A percentile compares a stretch with the other conserved stretches of the same genome.
These are phyloP conservation scores for Crypturellus tataupa DNA, from an alignment of 2,797 vertebrate species.

Conservation along the genomic window DNA sequence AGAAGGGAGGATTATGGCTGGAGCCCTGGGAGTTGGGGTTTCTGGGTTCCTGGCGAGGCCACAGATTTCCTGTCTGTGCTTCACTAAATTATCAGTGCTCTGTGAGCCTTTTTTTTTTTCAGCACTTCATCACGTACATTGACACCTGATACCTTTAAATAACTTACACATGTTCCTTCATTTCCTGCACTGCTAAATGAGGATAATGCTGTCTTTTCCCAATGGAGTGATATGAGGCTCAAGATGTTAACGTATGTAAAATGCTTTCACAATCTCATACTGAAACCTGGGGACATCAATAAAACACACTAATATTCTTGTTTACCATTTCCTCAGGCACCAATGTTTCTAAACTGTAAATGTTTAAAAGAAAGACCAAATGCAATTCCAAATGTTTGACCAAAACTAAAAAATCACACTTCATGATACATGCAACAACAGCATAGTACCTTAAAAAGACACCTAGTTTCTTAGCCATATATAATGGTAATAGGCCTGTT, in stretches of 20 bases:
- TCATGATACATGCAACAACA: background rate
- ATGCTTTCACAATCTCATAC: background rate
- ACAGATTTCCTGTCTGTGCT: background rate
- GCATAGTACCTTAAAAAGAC: background rate
- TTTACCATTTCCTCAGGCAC: background rate
- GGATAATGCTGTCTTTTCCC: background rate
- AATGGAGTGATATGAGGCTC: background rate
- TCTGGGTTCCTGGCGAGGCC: fast-evolving
- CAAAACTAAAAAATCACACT: background rate
- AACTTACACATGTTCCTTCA: background rate
- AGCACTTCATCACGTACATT: background rate
- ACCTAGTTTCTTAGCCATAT: background rate
- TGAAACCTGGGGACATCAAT: background rate
- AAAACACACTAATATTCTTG: background rate
- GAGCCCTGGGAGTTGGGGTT: background rate
- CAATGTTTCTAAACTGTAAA: background rate
- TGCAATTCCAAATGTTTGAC: background rate
- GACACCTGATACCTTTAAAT: background rate
- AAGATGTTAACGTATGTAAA: background rate
- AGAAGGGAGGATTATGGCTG: background rate
- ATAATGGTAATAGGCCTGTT: background rate
- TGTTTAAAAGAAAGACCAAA: slow-evolving; percentile 13
- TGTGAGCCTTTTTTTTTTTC: background rate
- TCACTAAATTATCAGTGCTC: background rate
- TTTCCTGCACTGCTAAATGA: background rate